Evolutionary conservation across 1,140 invertebrate genomes (phyloP), one percentile per base, ranked within the genome.

Genomic region (Drosophila santomea): DNA sequence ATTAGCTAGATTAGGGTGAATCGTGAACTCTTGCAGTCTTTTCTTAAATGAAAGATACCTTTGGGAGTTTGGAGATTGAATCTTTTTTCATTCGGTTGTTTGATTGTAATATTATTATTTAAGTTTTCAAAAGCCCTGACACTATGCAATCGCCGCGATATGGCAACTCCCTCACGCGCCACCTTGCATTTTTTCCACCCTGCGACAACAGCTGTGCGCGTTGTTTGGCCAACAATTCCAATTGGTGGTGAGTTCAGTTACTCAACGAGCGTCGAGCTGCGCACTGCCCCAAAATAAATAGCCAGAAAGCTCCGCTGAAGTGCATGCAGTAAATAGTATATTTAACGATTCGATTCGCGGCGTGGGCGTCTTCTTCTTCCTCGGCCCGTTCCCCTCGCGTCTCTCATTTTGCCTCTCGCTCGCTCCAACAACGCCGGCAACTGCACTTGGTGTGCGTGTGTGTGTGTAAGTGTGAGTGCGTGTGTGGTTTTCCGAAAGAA

Each of bases 361-460:
- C 35, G 60, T 38, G 36, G 59, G 66, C 25, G 50, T 39, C 15
- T 23, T 20, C 17, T 15, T 51, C 38, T 28, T 45, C 28, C 5
- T n/a, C 36, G 15, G 32, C 7, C 32, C 17, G 10, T 17, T 14
- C 62, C 11, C 43, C 41, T 44, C 57, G 23, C 43, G 23, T n/a
- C 35, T 12, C 25, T 36, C 32, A 17, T 44, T 2, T 14, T 36
- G 47, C 59, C 12, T 44, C 39, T 36, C 32, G 32, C 39, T 36
- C 32, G 32, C 45, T 41, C 15, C 7, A 35, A 56, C 50, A 23
- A 50, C 55, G 57, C 71, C 71, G 67, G 71, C 48, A 55, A 36
- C n/a, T 74, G 56, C 66, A 72, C 12, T 38, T 60, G 15, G 7
- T 4, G 39, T 44, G 55, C 44, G 39, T 17, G 39, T 47, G 62